phyloP scores from a whole-genome alignment of 2,797 vertebrate species.

The Darevskia nairensis region DNA sequence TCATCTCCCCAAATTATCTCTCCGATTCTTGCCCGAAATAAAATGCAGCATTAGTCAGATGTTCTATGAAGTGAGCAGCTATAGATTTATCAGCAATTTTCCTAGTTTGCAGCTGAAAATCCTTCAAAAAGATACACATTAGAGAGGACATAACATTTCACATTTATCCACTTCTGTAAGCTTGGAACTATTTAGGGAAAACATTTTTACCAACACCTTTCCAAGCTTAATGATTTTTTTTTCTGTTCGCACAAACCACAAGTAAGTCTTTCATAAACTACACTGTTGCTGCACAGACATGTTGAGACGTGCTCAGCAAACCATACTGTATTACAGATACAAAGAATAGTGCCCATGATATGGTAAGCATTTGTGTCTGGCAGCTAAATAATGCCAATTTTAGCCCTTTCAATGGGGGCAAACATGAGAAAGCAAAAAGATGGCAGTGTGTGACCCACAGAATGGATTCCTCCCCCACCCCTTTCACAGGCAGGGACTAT shows the following conservation, averaged over 20 bases:
- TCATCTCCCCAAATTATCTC: conserved; percentile 55
- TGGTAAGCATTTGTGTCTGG: neutral
- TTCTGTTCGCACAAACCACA: neutral
- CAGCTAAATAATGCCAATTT: conserved; percentile 12
- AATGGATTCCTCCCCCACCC: neutral
- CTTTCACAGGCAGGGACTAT: neutral
- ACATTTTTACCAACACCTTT: conserved; percentile 69
- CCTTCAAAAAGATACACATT: conserved; percentile 33
- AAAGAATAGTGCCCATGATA: accelerated
- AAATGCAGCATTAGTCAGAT: conserved; percentile 40
- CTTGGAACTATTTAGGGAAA: conserved; percentile 59
- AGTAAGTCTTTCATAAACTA: neutral
- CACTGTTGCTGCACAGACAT: neutral
- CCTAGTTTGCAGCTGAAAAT: conserved; percentile 47
- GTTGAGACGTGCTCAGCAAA: accelerated
- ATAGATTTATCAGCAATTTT: conserved; percentile 58
- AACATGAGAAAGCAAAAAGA: neutral
- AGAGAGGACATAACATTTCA: conserved; percentile 29
- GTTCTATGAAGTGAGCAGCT: conserved; percentile 37
- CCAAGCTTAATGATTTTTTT: conserved; percentile 35
- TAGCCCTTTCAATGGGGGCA: neutral
- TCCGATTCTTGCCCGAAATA: conserved; percentile 46
- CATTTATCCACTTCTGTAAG: conserved; percentile 28
- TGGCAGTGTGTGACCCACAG: too few species aligned
- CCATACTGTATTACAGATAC: accelerated